Evolutionary conservation across 2,113 vertebrate species (phyloP).

Genomic region (Forbesichthys agassizii): DNA sequence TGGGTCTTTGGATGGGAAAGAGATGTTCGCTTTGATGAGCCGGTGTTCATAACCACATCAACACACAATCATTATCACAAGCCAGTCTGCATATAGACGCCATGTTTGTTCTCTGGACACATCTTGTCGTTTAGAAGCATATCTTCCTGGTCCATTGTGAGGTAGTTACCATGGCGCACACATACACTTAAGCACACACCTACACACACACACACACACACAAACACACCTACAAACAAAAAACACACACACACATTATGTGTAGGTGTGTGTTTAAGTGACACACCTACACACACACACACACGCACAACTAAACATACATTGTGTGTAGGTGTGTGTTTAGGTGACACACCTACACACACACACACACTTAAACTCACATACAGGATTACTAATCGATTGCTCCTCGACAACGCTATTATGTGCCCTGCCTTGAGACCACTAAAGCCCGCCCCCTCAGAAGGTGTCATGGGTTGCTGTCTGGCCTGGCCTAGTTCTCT

Average conservation of each 20-base stretch:
- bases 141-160: too few relatives aligned
- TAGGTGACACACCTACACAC: too few relatives aligned
- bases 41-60: background rate
- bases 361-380: background rate
- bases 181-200: background rate
- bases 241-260: background rate
- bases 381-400: slow-evolving; percentile 34
- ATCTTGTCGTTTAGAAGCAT: too few relatives aligned
- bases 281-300: too few relatives aligned
- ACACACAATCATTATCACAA: too few relatives aligned
- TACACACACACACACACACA: too few relatives aligned
- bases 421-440: slow-evolving; percentile 1
- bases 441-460: slow-evolving; percentile 12
- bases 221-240: too few relatives aligned
- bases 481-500: slow-evolving; percentile 52
- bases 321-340: too few relatives aligned
- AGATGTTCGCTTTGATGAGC: background rate
- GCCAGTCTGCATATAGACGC: too few relatives aligned
- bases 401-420: slow-evolving; percentile 26
- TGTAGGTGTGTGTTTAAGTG: too few relatives aligned
- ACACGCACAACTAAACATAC: background rate
- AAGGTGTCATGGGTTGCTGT: slow-evolving; percentile 52
- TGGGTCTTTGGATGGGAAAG: slow-evolving; percentile 15
- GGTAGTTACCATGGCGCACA: background rate
- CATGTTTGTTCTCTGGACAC: background rate